Base-by-base conservation (phyloP, 1,140 invertebrate genomes). In the Drosophila takahashii region DNA sequence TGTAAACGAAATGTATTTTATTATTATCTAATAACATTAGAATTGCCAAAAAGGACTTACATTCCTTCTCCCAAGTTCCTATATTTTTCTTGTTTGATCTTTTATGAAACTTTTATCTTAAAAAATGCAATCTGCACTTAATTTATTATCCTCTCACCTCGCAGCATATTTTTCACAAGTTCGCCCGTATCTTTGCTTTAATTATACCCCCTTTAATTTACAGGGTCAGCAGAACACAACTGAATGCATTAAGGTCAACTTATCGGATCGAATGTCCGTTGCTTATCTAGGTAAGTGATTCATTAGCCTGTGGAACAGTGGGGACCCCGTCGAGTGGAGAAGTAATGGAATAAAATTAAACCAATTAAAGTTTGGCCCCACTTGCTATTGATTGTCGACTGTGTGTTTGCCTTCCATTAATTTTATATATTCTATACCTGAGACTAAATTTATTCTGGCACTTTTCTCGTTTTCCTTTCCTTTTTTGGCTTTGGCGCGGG, bases 381-480 rank as follows among this genome's bases (percentile, higher is more conserved):
- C 8, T 32, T 42, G 44, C 65, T 32, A 57, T 70, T 57, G 67
- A 71, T 57, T 70, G 64, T 37, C 32, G 60, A 48, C 39, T 44
- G 39, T 52, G 3, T 44, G 61, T 57, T 41, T 71, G 67, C 42
- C 18, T 57, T 71, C 50, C 67, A 71, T 71, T 71, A 71, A 71
- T 71, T 71, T 71, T 70, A 39, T 71, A 39, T 71, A 69, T 70
- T 70, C 50, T 53, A 70, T 70, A 70, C 65, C 65, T 48, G 50
- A 41, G 27, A 70, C 65, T 57, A 42, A 39, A 16, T 29, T 16
- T 10, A 11, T 8, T 5, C n/a, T 15, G 10, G 27, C 2, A 4
- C 8, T 69, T 67, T 52, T 29, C 29, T 32, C 27, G 10, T 44
- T 37, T 69, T 34, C 22, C 22, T 22, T 11, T 66, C 66, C n/a